Conservation (phyloP, 1,140 invertebrate genomes). For the Drosophila pseudoobscura region DNA sequence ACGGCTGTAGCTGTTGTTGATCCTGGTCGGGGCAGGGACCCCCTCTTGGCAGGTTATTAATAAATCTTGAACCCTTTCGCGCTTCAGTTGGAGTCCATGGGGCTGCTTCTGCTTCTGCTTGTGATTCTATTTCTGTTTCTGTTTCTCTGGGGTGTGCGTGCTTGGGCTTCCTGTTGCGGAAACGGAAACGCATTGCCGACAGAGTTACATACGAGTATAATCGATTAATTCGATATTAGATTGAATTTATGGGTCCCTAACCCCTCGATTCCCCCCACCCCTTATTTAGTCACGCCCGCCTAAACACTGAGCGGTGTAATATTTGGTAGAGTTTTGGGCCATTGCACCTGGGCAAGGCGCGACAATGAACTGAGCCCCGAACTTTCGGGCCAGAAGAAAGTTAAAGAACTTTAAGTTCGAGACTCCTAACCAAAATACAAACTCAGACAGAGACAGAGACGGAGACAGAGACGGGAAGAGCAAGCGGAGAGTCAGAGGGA, state of each 20-base stretch:
- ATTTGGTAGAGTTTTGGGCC: constrained; percentile 1
- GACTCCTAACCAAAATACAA: constrained; percentile 6
- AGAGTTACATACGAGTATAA: constrained; percentile 71
- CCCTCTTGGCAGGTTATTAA: constrained; percentile 61
- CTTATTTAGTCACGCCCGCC: constrained; percentile 36
- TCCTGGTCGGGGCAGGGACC: constrained; percentile 20
- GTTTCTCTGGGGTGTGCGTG: constrained; percentile 47
- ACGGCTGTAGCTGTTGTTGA: constrained; percentile 36
- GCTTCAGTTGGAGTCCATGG: constrained; percentile 3
- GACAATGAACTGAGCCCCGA: constrained; percentile 6
- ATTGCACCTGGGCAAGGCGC: constrained; percentile 26
- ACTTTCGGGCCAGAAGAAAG: constrained; percentile 19
- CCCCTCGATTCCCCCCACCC: not conserved
- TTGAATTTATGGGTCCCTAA: constrained; percentile 74
- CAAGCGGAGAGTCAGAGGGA: constrained; percentile 13
- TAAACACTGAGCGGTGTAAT: not conserved
- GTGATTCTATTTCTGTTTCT: constrained; percentile 14
- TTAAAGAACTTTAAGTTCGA: constrained; percentile 40
- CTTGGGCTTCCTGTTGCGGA: constrained; percentile 75
- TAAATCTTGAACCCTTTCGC: constrained; percentile 82
- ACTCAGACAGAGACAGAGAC: constrained; percentile 40
- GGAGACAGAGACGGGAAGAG: constrained; percentile 10
- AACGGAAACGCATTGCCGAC: constrained; percentile 82
- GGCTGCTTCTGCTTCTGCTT: constrained; percentile 7
- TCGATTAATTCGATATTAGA: constrained; percentile 83